Base-by-base conservation (phyloP, 2,797 vertebrate genomes). In the Characodon lateralis region DNA sequence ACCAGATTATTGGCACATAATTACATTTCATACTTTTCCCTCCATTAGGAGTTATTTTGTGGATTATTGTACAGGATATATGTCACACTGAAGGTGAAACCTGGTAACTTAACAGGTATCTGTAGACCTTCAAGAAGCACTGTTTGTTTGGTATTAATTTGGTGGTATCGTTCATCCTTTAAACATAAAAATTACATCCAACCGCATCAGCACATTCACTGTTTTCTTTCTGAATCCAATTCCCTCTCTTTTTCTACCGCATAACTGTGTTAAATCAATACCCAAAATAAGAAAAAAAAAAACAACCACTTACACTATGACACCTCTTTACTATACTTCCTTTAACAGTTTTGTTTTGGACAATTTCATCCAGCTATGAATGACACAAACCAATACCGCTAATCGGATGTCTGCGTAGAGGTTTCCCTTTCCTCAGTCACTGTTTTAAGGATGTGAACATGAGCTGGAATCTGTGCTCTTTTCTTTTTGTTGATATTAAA, bases 401-500 rank as follows among this genome's bases (percentile, higher is more conserved):
- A 12, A 31, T 7, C 14, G 1, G 24, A 28, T 9, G 70, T 58
- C 59, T 68, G 73, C 55, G 46, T 69, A 75, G 24, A 61, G 18
- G 70, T 74, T 79, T 76, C 73, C 75, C 71, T 86, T 88, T 77
- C 18, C 48, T 31, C 71, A 18, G n/a, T 72, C 55, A 61, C 1
- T 20, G 39, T 22, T 65, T 50, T 70, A 16, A n/a, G 74, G 83
- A 86, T 80, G 63, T 73, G 35, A 6, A 39, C 0, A 14, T 5
- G 1, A 20, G 0, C 14, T 31, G 14, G 63, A 18, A 22, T 8
- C 18, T 7, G 13, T 12, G 1, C 20, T 12, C 14, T 65, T 35
- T 35, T 35, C 2, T 24, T 20, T 14, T 1, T 43, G 6, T 50
- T 63, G 22, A 72, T 43, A n/a, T 50, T 1, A 41, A 48, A 9